Percentiles rank a stretch among this genome's conserved stretches.
Evolutionary conservation across 1,140 invertebrate genomes (phyloP).

Genomic region (Lepidurus arcticus): DNA sequence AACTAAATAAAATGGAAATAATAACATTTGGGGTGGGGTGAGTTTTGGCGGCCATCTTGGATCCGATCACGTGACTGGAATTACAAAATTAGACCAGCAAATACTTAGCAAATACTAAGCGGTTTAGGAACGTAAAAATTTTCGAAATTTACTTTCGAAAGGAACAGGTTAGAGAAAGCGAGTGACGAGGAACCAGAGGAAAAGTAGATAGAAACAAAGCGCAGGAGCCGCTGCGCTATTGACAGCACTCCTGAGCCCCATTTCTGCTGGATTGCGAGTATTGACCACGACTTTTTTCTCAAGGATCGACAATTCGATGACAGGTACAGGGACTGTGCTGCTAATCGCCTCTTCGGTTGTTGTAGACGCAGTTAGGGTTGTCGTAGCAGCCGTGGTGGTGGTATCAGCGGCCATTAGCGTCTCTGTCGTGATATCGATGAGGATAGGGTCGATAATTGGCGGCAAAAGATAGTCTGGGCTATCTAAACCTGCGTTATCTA

Average conservation of each 20-base stretch:
- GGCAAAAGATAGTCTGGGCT: not conserved
- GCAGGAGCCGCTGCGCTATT: not conserved
- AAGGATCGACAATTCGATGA: not conserved
- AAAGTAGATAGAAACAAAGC: not conserved
- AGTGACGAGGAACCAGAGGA: conserved; percentile 2
- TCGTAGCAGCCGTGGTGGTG: conserved; percentile 7
- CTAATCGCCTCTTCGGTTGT: not conserved
- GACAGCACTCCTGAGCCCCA: not conserved
- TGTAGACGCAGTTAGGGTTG: not conserved
- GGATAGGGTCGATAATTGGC: not conserved
- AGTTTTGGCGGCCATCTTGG: not conserved
- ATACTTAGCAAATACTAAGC: not conserved
- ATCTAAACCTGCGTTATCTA: not conserved
- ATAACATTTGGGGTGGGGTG: not conserved
- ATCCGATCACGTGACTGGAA: not conserved
- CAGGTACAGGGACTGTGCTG: not conserved
- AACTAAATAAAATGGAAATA: not conserved
- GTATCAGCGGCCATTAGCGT: not conserved
- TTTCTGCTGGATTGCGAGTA: not conserved
- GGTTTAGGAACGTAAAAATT: not conserved
- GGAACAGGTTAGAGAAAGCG: not conserved
- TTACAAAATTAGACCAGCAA: not conserved
- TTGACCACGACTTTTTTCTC: not conserved
- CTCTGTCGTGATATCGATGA: conserved; percentile 16
- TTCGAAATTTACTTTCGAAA: not conserved